Percentiles rank a stretch among this genome's conserved stretches.
phyloP scores from a whole-genome alignment of 2,888 invertebrate genomes.

The Vanessa cardui region DNA sequence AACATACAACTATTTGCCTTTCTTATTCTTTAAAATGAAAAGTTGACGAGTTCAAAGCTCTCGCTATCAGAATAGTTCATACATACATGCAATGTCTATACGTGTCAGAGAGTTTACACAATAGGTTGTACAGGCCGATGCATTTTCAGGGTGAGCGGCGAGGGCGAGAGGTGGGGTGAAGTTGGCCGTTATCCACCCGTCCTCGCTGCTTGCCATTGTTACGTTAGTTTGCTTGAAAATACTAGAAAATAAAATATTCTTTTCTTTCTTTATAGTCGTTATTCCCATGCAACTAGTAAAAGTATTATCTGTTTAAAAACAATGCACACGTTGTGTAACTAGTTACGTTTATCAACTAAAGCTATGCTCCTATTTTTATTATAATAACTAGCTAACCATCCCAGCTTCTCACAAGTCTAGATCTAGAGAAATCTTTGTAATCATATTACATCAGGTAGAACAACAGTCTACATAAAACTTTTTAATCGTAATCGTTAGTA shows the following conservation, averaged over 20 bases:
- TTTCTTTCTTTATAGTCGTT: constrained; percentile 70
- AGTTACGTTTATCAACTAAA: background rate
- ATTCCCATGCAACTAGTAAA: constrained; percentile 68
- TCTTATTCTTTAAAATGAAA: constrained; percentile 24
- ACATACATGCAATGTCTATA: constrained; percentile 38
- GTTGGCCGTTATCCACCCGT: constrained; percentile 54
- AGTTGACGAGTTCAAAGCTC: constrained; percentile 39
- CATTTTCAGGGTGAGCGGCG: constrained; percentile 62
- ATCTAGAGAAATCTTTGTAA: no score
- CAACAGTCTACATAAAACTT: no score
- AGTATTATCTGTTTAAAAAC: constrained; percentile 57
- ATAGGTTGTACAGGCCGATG: constrained; percentile 50
- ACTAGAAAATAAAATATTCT: constrained; percentile 77
- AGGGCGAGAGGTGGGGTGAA: constrained; percentile 57
- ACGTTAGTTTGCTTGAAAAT: constrained; percentile 76
- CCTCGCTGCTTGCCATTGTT: constrained; percentile 64
- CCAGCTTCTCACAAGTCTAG: no score
- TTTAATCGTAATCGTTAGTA: no score
- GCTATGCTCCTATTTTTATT: no score
- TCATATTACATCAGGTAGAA: no score
- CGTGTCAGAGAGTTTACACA: constrained; percentile 46
- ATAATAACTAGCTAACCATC: no score
- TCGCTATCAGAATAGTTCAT: constrained; percentile 41
- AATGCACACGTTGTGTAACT: background rate
- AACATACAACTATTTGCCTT: no score